Conservation (phyloP, 1,140 invertebrate species). For the Brachionus rubens region DNA sequence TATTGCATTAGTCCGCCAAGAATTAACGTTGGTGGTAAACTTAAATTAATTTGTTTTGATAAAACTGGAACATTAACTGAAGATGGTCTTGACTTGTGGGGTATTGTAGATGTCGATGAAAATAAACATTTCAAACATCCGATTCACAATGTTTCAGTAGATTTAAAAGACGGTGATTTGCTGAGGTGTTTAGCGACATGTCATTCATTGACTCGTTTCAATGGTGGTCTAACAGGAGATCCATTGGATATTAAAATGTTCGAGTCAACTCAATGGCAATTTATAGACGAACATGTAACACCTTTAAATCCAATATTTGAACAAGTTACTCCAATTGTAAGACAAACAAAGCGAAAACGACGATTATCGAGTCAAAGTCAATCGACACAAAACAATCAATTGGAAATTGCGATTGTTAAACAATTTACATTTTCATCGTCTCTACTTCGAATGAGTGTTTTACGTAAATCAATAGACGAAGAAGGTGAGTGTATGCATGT, state of each 20-base stretch:
- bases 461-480: conserved; percentile 69
- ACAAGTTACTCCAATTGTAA: conserved; percentile 33
- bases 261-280: conserved; percentile 65
- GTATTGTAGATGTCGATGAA: conserved; percentile 67
- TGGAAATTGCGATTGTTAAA: conserved; percentile 74
- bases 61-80: conserved; percentile 94
- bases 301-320: conserved; percentile 64
- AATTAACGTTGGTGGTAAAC: conserved; percentile 85
- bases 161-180: conserved; percentile 3
- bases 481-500: conserved; percentile 70
- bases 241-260: conserved; percentile 83
- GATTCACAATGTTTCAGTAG: not conserved
- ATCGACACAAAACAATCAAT: conserved; percentile 48
- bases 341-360: conserved; percentile 66
- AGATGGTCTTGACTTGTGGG: conserved; percentile 87
- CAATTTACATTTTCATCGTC: conserved; percentile 88
- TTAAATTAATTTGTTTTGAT: conserved; percentile 91
- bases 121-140: conserved; percentile 11
- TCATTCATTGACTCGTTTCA: conserved; percentile 80
- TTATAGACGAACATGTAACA: conserved; percentile 73
- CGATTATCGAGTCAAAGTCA: conserved; percentile 67
- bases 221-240: conserved; percentile 78
- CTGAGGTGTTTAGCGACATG: conserved; percentile 72
- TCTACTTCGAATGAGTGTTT: conserved; percentile 84
- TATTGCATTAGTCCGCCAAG: conserved; percentile 84